Evolutionary conservation across 2,888 invertebrate genomes (phyloP), one percentile per base, ranked within the genome.

Genomic region (Bellardia bayeri): DNA sequence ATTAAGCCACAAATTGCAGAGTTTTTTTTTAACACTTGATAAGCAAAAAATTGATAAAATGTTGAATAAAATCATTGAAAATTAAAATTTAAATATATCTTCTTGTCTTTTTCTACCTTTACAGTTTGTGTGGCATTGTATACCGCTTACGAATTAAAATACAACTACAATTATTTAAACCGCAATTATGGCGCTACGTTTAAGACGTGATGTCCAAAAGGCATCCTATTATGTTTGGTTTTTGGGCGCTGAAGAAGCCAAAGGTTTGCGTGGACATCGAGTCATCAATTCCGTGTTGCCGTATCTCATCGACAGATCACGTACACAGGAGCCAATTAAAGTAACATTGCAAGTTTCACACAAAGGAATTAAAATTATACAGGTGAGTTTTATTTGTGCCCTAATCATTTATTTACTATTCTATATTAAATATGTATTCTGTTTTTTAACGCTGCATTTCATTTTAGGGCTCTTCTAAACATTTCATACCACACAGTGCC

Each of bases 211-310:
- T 93, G 96, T 97, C 91, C 98, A 97, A 94, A 98, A 98, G 93
- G 97, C 97, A 85, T 97, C 97, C 54, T 98, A 97, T 94, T 98
- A 98, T 94, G 97, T 98, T 89, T 97, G 97, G 97, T 98, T 99
- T 94, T 95, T 99, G 91, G 99, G 99, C 33, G 98, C 99, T 91
- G 97, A 98, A 94, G 99, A 99, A 94, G 97, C 98, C 83, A 96
- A 97, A 90, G 98, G 98, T 0, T 94, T 98, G 40, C 94, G 97
- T 0, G 98, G 98, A 45, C 96, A 97, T 90, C 97, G 97, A 92
- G 98, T 96, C 91, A 97, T 98, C 80, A 94, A 97, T 84, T 97
- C 98, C 13, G 98, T 98, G 84, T 96, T 98, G 90, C 95, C 96
- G 89, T 96, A 97, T 91, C 94, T 99, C 88, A 96, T 98, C 90